Evolutionary conservation across 2,797 vertebrate genomes (phyloP), one percentile per base, ranked within the genome.

Genomic region (Serranus cabrilla): DNA sequence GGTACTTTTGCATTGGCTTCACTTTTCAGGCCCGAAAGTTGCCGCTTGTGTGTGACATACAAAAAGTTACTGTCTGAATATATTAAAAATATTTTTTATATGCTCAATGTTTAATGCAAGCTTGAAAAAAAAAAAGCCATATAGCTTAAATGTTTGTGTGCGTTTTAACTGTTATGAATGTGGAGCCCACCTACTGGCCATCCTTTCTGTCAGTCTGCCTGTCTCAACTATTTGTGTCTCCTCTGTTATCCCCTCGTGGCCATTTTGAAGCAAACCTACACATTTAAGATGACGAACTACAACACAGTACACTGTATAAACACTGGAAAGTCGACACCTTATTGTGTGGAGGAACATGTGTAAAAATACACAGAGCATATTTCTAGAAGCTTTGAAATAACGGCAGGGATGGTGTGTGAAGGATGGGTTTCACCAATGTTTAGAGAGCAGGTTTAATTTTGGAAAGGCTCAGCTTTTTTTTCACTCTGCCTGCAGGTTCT

Each of bases 271-370:
- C 49, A 58, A 46, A 68, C 34, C 50, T 39, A 25, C 73, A 75
- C 55, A 47, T 81, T 72, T 58, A 49, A 18, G 77, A 74, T 81
- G 89, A 91, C 81, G 59, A 80, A 82, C 80, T 67, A 11, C 60
- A 46, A 68, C 57, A 11, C 51, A 59, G 71, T 66, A 42, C 71
- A 0, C 72, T 31, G 47, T 73, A 49, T 93, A 93, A 93, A 90
- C 87, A 86, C 13, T 68, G 83, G 77, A 87, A 89, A 91, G 81
- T 70, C 85, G 85, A 90, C 76, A 84, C 80, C 76, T 71, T 69
- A 76, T 87, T 91, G 85, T 89, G 85, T 63, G 43, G 64, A 73
- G 60, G 56, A 74, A 81, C 85, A 76, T 80, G 80, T 87, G 89
- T 86, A 81, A 91, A 87, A 93, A 89, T 82, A 86, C 27, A 9